phyloP scores from a whole-genome alignment of 2,797 vertebrate genomes.

The Lithobates sylvaticus region DNA sequence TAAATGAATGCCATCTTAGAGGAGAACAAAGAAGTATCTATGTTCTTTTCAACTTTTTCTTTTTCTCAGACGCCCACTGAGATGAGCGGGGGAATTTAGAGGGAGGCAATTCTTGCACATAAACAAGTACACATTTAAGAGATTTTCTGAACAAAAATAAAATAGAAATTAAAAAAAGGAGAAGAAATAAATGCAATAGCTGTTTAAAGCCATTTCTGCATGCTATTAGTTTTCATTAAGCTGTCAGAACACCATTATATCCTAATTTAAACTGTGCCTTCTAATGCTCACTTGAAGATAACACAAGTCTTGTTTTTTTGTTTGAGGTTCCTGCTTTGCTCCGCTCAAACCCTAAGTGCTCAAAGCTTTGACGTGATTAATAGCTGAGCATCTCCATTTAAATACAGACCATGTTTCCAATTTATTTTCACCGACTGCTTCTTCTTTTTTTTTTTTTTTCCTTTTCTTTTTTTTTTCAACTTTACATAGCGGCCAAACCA shows the following conservation, averaged over 20 bases:
- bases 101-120: background rate
- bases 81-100: constrained; percentile 37
- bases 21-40: constrained; percentile 24
- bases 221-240: constrained; percentile 65
- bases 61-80: constrained; percentile 36
- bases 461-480: background rate
- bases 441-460: constrained; percentile 42
- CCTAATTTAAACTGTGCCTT: constrained; percentile 57
- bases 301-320: constrained; percentile 26
- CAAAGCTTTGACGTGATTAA: constrained; percentile 67
- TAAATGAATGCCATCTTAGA: constrained; percentile 27
- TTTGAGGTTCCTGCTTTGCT: constrained; percentile 36
- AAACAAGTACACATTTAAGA: constrained; percentile 38
- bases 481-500: background rate
- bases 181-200: constrained; percentile 17
- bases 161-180: constrained; percentile 11
- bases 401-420: constrained; percentile 65
- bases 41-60: constrained; percentile 26
- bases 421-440: constrained; percentile 59
- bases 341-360: constrained; percentile 59
- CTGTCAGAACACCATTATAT: constrained; percentile 63
- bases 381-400: constrained; percentile 67
- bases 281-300: constrained; percentile 62
- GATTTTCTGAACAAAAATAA: constrained; percentile 27
- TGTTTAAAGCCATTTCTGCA: constrained; percentile 48